Conservation (phyloP, 2,113 vertebrate species). For the Cnemophilus loriae region DNA sequence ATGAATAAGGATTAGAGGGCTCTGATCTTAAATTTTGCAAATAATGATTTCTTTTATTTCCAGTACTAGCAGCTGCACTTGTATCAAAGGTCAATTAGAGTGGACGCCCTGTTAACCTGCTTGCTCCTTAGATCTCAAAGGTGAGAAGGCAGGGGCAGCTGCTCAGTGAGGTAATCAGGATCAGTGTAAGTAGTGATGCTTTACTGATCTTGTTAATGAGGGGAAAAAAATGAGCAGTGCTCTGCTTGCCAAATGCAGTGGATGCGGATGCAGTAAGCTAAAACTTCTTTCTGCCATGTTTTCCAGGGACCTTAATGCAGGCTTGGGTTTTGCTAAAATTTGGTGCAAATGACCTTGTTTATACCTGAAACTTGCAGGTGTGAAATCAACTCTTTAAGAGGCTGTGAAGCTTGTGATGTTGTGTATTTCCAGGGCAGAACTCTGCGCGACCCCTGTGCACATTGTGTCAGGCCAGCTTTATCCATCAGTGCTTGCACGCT, state of each 20-base stretch:
- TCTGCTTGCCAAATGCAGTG: neutral
- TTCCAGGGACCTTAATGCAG: neutral
- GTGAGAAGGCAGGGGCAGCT: neutral
- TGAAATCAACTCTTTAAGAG: neutral
- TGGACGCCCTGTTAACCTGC: neutral
- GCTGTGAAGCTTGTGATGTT: neutral
- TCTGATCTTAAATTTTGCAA: conserved; percentile 20
- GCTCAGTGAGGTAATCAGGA: neutral
- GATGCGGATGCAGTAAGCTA: neutral
- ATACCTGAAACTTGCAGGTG: neutral
- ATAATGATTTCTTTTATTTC: neutral
- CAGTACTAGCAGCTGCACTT: neutral
- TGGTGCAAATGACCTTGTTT: neutral
- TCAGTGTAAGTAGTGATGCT: neutral
- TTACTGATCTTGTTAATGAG: neutral
- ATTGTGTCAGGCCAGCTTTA: neutral
- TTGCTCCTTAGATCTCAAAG: neutral
- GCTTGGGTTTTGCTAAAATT: neutral
- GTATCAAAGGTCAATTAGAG: neutral
- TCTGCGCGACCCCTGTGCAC: neutral
- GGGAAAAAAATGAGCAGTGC: neutral
- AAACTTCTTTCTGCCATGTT: neutral
- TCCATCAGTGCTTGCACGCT: neutral
- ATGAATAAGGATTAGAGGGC: neutral
- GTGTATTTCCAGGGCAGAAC: neutral